Base-by-base conservation (phyloP, 2,113 vertebrate genomes). In the Lethenteron camtschaticum region DNA sequence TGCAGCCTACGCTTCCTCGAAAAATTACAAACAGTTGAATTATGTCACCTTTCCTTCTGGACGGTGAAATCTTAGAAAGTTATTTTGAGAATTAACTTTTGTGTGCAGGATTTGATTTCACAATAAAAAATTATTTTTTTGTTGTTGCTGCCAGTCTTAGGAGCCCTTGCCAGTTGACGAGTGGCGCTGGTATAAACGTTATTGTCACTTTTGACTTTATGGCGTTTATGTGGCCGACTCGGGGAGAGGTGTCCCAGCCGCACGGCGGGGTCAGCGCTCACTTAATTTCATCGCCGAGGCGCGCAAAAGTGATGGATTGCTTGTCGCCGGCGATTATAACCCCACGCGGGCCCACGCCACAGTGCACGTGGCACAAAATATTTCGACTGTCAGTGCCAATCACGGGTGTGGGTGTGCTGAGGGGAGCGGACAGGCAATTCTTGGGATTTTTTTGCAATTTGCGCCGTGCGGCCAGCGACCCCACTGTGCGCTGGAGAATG, bases 271-370 rank as follows among this genome's bases (percentile, higher is more conserved):
- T 66, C 63, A 66, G 63, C 63, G 63, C 63, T 66, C 63, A 66
- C 63, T 24, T 66, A 66, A 66, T 66, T 66, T 66, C 63, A 66
- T 66, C 63, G 63, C n/a, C 63, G 63, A 66, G 63, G n/a, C n/a
- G 63, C 24, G 63, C 24, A 24, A 66, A 66, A 66, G 63, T 66
- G 63, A 66, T 66, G 63, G 63, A 66, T 66, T 66, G 63, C 63
- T 66, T 66, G 63, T 66, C 63, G 24, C 63, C 24, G 63, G 24
- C 63, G 63, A 66, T 66, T 66, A 66, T 66, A 66, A 66, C 63
- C 63, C 24, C 63, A 66, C 63, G 24, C n/a, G n/a, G 63, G n/a
- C 63, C 63, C n/a, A 24, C 63, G 24, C 63, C 63, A 66, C 24
- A n/a, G 24, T 66, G 63, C 63, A 66, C 24, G 63, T 66, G 63